Percentiles rank a stretch among this genome's conserved stretches.
These are phyloP conservation scores for Oscheius onirici DNA, from an alignment of 2,888 invertebrate species.

Conservation along the genomic window DNA sequence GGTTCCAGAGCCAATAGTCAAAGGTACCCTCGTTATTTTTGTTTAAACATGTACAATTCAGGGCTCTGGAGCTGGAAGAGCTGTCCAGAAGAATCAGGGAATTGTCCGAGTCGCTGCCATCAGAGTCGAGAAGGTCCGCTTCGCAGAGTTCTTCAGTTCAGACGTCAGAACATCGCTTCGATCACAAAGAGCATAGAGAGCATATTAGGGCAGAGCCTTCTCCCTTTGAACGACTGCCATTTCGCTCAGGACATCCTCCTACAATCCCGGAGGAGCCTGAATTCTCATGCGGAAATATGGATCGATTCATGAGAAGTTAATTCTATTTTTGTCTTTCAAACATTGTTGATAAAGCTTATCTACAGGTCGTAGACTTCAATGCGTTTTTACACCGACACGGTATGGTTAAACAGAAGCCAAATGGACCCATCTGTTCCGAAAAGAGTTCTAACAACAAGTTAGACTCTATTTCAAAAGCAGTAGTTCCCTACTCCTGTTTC, in stretches of 20 bases:
- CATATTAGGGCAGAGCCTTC: background rate
- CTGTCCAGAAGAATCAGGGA: conserved; percentile 36
- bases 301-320: conserved; percentile 17
- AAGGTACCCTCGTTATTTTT: conserved; percentile 6
- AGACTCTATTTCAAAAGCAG: too few relatives aligned
- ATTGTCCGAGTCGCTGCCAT: conserved; percentile 37
- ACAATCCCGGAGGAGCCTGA: conserved; percentile 26
- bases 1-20: conserved; percentile 33
- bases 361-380: too few relatives aligned
- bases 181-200: background rate
- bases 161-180: background rate
- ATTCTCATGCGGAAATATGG: conserved; percentile 20
- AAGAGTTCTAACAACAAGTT: too few relatives aligned
- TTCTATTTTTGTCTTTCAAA: too few relatives aligned
- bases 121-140: conserved; percentile 14
- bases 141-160: background rate
- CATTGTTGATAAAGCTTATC: too few relatives aligned
- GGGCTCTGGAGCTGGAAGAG: conserved; percentile 41
- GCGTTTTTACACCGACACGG: too few relatives aligned
- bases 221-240: background rate
- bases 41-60: conserved; percentile 9
- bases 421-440: too few relatives aligned
- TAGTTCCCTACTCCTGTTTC: too few relatives aligned
- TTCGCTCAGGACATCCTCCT: conserved; percentile 28
- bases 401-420: too few relatives aligned